These are phyloP conservation scores for Capromys pilorides DNA, from an alignment of 2,797 vertebrate genomes.

Conservation along the genomic window DNA sequence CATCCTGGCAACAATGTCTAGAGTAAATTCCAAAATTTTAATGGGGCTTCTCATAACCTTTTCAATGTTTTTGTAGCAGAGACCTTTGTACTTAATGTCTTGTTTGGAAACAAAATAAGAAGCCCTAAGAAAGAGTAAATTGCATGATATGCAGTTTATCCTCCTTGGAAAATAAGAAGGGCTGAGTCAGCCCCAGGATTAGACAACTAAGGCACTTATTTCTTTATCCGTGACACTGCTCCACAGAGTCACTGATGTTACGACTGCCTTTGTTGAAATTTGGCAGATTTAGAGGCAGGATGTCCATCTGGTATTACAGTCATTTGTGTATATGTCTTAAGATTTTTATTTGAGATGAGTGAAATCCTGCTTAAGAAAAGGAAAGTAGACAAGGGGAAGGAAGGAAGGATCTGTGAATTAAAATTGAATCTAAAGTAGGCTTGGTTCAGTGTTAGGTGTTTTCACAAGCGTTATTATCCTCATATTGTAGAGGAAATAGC, in stretches of 20 bases:
- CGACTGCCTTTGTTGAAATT: constrained; percentile 62
- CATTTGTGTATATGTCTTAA: constrained; percentile 61
- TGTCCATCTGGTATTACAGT: constrained; percentile 40
- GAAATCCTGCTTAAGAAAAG: constrained; percentile 58
- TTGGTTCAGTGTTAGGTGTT: background rate
- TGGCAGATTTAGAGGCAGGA: constrained; percentile 54
- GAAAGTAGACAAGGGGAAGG: background rate
- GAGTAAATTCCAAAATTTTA: constrained; percentile 12
- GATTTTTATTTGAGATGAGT: constrained; percentile 65
- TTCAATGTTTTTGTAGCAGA: background rate
- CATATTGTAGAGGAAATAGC: background rate
- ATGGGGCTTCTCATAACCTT: background rate
- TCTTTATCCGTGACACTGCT: constrained; percentile 61
- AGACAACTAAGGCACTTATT: constrained; percentile 64
- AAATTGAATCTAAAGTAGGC: constrained; percentile 1
- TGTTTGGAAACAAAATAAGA: constrained; percentile 40
- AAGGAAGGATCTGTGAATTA: constrained; percentile 27
- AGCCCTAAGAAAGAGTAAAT: constrained; percentile 37
- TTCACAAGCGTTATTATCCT: background rate
- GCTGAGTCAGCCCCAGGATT: constrained; percentile 61
- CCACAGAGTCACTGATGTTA: constrained; percentile 37
- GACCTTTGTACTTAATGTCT: constrained; percentile 39
- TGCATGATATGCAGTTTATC: constrained; percentile 40
- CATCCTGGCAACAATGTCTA: constrained; percentile 45
- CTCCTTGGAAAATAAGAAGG: constrained; percentile 54